Conservation (phyloP, 2,113 vertebrate species). For the Percina caprodes region DNA sequence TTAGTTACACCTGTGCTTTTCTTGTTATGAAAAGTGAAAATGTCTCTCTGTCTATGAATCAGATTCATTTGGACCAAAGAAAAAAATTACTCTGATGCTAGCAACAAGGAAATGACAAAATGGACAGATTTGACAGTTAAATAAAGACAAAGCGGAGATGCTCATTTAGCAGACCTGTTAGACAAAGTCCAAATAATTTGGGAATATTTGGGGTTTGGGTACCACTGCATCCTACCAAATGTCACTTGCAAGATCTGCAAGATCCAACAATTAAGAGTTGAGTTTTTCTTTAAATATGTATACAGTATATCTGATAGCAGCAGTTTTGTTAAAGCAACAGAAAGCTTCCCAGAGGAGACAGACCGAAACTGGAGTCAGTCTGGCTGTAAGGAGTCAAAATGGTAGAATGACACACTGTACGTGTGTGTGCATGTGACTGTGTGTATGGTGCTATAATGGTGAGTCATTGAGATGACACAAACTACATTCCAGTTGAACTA, state of each 20-base stretch:
- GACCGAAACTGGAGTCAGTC: slow-evolving; percentile 63
- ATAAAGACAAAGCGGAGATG: background rate
- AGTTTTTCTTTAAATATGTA: background rate
- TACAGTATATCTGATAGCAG: slow-evolving; percentile 23
- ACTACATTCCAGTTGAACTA: slow-evolving; percentile 72
- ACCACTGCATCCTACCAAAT: background rate
- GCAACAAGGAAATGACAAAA: background rate
- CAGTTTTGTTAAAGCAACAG: slow-evolving; percentile 37
- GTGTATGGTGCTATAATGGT: slow-evolving; percentile 77
- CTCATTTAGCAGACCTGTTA: background rate
- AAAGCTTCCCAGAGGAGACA: slow-evolving; percentile 41
- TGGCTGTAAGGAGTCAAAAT: slow-evolving; percentile 69
- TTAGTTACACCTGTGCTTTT: background rate
- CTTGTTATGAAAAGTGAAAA: background rate
- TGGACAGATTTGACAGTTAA: background rate
- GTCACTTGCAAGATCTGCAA: background rate
- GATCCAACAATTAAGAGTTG: background rate
- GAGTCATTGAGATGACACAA: slow-evolving; percentile 79
- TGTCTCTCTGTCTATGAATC: background rate
- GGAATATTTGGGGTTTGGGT: no score
- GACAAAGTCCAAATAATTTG: background rate
- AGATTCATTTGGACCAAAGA: background rate
- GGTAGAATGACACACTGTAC: slow-evolving; percentile 66
- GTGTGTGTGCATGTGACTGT: slow-evolving; percentile 56
- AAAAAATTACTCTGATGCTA: background rate